phyloP scores from a whole-genome alignment of 2,888 invertebrate species.

The Xestobium rufovillosum region DNA sequence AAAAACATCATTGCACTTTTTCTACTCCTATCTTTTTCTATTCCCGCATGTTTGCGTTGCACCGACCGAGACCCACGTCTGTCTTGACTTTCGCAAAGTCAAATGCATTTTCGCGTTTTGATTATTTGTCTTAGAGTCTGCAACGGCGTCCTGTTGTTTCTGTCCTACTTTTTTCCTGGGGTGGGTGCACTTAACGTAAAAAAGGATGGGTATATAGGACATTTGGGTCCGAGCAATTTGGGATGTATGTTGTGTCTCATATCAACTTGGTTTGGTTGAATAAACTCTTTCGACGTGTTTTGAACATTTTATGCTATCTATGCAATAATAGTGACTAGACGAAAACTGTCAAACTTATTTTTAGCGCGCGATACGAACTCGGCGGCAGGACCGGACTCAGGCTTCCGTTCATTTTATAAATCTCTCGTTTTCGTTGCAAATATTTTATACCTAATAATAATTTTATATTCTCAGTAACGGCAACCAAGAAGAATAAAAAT shows the following conservation, averaged over 20 bases:
- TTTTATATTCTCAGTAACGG: slow-evolving; percentile 1
- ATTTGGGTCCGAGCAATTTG: slow-evolving; percentile 3
- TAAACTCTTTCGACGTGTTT: slow-evolving; percentile 41
- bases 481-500: no score
- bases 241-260: slow-evolving; percentile 25
- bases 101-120: slow-evolving; percentile 26
- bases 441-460: not conserved
- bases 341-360: slow-evolving; percentile 38
- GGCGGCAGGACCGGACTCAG: slow-evolving; percentile 25
- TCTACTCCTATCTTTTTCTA: slow-evolving; percentile 31
- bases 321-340: slow-evolving; percentile 44
- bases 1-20: no score
- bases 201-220: slow-evolving; percentile 3
- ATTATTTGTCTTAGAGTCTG: slow-evolving; percentile 2
- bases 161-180: slow-evolving; percentile 6
- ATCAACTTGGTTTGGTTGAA: slow-evolving; percentile 38
- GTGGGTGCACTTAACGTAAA: no score
- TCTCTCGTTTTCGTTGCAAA: no score
- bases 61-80: no score
- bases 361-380: slow-evolving; percentile 26
- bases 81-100: slow-evolving; percentile 42
- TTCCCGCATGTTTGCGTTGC: slow-evolving; percentile 22
- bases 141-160: slow-evolving; percentile 3
- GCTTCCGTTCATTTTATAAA: no score
- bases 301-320: slow-evolving; percentile 39